Evolutionary conservation across 1,140 invertebrate genomes (phyloP), one percentile per base, ranked within the genome.

Genomic region (Bombus cullumanus): DNA sequence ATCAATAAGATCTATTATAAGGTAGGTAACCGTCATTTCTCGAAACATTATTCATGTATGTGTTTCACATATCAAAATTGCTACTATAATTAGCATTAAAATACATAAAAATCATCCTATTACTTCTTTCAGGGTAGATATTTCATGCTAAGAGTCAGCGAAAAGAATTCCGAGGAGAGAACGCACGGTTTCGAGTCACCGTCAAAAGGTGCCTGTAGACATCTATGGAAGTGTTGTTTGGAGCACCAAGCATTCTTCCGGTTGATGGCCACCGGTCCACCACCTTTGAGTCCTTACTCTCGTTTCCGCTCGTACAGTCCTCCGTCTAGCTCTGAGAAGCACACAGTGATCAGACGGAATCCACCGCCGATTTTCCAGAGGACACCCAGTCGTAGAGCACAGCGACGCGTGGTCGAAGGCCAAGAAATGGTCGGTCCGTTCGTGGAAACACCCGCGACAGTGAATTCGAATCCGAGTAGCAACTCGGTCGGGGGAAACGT

Each of bases 231-330:
- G 92, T 99, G 99, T 95, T 99, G 99, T 92, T 97, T 99, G 41
- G 99, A 99, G 93, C 99, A 99, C 94, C 99, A 99, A 95, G 98
- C 98, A 6, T 99, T 99, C 96, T 99, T 99, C 96, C 96, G 99
- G 76, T 96, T 99, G 69, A 97, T 98, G 93, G 93, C 94, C 31
- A 95, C 94, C 1, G 95, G 94, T 3, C 94, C 94, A 59, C 95
- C 94, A 9, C 95, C 94, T 0, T 57, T 95, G 28, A 95, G 94
- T 73, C 95, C 94, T 0, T 95, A 95, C 72, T 95, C 98, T 96
- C 95, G 97, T 96, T 89, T 97, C 97, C 75, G 97, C 95, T 88
- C 96, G 96, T 93, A 96, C 96, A 94, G 89, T 96, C 97, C 92
- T 95, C 97, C 87, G 96, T 92, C 93, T 28, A 92, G 90, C 18